phyloP scores from a whole-genome alignment of 2,888 invertebrate genomes.

The Molorchus minor region DNA sequence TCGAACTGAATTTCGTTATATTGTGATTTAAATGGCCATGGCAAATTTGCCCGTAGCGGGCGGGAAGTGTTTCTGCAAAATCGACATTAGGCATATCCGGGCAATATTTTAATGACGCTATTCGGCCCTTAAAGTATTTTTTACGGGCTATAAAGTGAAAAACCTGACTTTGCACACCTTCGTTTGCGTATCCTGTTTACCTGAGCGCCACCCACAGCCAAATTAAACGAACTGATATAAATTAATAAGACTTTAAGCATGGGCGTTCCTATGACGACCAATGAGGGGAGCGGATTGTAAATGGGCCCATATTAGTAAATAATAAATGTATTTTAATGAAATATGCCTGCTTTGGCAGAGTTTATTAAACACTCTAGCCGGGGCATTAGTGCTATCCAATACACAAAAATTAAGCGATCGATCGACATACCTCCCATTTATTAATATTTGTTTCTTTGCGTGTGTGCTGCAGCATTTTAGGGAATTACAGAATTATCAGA shows the following conservation, averaged over 20 bases:
- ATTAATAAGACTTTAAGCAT: slow-evolving; percentile 42
- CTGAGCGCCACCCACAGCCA: slow-evolving; percentile 40
- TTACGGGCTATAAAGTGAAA: slow-evolving; percentile 28
- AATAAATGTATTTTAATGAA: too few species aligned
- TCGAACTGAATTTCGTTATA: slow-evolving; percentile 16
- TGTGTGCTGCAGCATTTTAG: too few species aligned
- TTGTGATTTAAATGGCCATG: slow-evolving; percentile 20
- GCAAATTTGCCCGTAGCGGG: slow-evolving; percentile 22
- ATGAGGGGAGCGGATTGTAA: slow-evolving; percentile 1
- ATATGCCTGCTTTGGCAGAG: too few species aligned
- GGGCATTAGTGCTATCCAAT: too few species aligned
- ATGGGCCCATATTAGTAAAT: too few species aligned
- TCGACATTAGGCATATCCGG: slow-evolving; percentile 20
- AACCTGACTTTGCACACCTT: slow-evolving; percentile 26
- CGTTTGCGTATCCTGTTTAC: slow-evolving; percentile 35
- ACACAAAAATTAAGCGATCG: too few species aligned
- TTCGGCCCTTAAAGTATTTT: slow-evolving; percentile 29
- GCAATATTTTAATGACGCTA: slow-evolving; percentile 26
- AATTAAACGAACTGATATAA: too few species aligned
- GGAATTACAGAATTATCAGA: too few species aligned
- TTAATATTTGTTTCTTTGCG: too few species aligned
- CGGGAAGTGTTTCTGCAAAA: slow-evolving; percentile 22
- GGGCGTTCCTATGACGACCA: slow-evolving; percentile 7
- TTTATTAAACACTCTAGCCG: too few species aligned
- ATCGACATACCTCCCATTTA: too few species aligned